Base-by-base conservation (phyloP, 2,797 vertebrate genomes). In the Pseudomugil gertrudae region DNA sequence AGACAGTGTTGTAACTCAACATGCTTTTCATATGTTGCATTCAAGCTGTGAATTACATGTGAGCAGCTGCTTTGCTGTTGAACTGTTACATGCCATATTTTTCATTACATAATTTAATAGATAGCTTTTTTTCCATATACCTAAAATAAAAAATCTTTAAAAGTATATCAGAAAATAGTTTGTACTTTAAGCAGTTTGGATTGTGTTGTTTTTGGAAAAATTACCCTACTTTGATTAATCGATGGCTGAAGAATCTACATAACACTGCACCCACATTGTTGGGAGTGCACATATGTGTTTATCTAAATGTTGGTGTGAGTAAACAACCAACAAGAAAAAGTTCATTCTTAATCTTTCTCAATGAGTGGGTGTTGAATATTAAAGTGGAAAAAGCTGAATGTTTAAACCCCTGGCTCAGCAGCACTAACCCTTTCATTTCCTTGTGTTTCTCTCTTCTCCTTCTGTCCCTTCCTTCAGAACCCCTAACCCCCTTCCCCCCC, bases 401-500 rank as follows among this genome's bases (percentile, higher is more conserved):
- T 35, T 72, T 69, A 51, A 74, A 81, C 30, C 26, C 10, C 15
- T 38, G 47, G 57, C 64, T 64, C 57, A 71, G 80, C 53, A 27
- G 15, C 47, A 60, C 75, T 80, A 85, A 85, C 74, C 69, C 11
- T 73, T 47, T 51, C 27, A 14, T 63, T 82, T 74, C 84, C 47
- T 87, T 80, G 59, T 78, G 35, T 82, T 79, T 76, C 48, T 27
- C 57, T 66, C 47, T 33, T 68, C 64, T 69, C 62, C 40, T n/a
- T 74, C 69, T 65, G 57, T 72, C 64, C 61, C 32, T 74, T 21
- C 60, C 59, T 67, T 62, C 74, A 90, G 84, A 86, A 76, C 76
- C 89, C 85, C 79, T 61, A 72, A 79, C 74, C 89, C 87, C 78
- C 80, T 69, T 51, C 40, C 69, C 84, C 83, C 81, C 84, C 65